phyloP scores from a whole-genome alignment of 1,140 invertebrate genomes.

The Drosophila pandora region DNA sequence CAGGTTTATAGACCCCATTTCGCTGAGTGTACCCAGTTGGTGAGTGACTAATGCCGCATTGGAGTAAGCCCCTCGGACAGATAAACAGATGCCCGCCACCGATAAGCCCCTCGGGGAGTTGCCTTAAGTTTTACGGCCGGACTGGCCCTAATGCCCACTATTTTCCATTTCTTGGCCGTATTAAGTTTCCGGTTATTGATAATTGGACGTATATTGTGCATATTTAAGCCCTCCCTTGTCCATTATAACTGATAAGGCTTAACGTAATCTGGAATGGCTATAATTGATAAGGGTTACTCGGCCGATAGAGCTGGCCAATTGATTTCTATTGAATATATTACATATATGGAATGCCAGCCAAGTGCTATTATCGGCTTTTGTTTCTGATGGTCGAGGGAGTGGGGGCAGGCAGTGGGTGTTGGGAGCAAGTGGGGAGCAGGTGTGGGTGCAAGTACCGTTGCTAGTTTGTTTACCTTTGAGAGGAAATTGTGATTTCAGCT shows the following conservation, averaged over 20 bases:
- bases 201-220: background rate
- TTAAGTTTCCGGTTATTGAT: background rate
- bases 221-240: background rate
- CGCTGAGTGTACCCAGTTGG: background rate
- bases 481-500: slow-evolving; percentile 19
- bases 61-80: slow-evolving; percentile 27
- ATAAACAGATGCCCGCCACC: slow-evolving; percentile 35
- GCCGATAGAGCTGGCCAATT: slow-evolving; percentile 21
- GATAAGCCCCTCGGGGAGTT: background rate
- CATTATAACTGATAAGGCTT: slow-evolving; percentile 5
- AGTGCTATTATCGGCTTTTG: background rate
- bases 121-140: background rate
- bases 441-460: slow-evolving; percentile 1
- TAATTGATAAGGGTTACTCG: slow-evolving; percentile 26
- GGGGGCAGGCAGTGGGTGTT: background rate
- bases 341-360: background rate
- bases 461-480: slow-evolving; percentile 66
- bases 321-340: slow-evolving; percentile 9
- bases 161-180: too few species aligned
- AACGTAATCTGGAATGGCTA: slow-evolving; percentile 29
- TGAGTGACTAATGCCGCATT: slow-evolving; percentile 38
- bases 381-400: background rate
- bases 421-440: background rate
- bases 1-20: background rate
- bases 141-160: background rate